phyloP scores from a whole-genome alignment of 2,113 vertebrate genomes.

The Perca flavescens region DNA sequence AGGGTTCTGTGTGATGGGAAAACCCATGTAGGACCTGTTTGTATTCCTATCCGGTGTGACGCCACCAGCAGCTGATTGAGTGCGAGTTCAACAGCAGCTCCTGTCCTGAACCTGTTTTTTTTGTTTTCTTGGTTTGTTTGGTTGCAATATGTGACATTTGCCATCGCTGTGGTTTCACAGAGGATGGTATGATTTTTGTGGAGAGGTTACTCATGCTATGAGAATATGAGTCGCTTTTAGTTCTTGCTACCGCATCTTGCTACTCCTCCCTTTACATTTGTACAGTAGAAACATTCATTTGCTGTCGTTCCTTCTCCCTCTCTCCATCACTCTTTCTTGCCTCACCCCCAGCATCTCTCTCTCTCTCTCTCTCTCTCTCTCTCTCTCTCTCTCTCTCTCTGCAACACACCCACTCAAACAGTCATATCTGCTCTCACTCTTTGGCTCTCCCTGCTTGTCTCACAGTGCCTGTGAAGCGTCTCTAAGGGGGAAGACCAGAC shows the following conservation, averaged over 20 bases:
- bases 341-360: constrained; percentile 41
- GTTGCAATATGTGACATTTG: background rate
- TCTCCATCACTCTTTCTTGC: constrained; percentile 65
- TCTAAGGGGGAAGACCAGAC: constrained; percentile 81
- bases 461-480: constrained; percentile 78
- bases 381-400: constrained; percentile 57
- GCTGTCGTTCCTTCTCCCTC: constrained; percentile 55
- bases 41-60: constrained; percentile 49
- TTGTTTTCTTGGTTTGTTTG: constrained; percentile 8
- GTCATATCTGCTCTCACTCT: constrained; percentile 81
- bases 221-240: constrained; percentile 32
- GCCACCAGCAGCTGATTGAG: constrained; percentile 9
- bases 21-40: constrained; percentile 69
- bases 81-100: constrained; percentile 17
- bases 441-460: constrained; percentile 79
- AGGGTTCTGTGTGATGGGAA: constrained; percentile 55
- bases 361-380: constrained; percentile 11
- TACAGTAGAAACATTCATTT: constrained; percentile 77
- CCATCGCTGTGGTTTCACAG: constrained; percentile 16
- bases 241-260: constrained; percentile 22
- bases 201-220: background rate
- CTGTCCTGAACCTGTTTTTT: constrained; percentile 12
- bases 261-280: constrained; percentile 31
- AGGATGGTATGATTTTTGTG: constrained; percentile 7
- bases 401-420: constrained; percentile 83